These are phyloP conservation scores for Rhynchonycteris naso DNA, from an alignment of 2,797 vertebrate genomes.

Conservation along the genomic window DNA sequence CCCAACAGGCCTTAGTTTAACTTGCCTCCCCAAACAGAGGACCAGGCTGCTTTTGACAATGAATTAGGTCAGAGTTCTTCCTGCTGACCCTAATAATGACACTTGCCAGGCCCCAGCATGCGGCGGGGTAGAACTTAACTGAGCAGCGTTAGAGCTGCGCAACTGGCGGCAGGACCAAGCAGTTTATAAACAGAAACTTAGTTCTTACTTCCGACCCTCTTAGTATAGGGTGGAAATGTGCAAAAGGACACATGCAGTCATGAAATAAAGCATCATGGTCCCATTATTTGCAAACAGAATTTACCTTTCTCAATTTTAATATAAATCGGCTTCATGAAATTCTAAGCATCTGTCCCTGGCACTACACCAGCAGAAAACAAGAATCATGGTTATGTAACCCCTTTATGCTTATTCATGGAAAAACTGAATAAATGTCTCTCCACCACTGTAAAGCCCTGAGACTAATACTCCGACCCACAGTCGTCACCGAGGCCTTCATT, in stretches of 20 bases:
- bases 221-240: neutral
- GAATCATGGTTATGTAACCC: neutral
- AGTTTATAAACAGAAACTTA: neutral
- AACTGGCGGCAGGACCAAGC: neutral
- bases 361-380: neutral
- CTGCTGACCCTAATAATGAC: accelerated
- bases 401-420: neutral
- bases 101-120: neutral
- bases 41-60: neutral
- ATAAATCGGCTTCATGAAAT: constrained; percentile 35
- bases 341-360: neutral
- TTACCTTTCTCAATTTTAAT: neutral
- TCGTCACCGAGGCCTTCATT: neutral
- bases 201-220: neutral
- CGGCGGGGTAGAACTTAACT: accelerated
- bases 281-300: neutral
- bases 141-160: neutral
- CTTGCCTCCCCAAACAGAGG: too few relatives aligned
- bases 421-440: neutral
- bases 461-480: neutral
- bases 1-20: neutral
- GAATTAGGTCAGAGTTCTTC: neutral
- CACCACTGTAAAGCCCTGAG: neutral
- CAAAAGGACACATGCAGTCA: neutral
- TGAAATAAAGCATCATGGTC: neutral